These are phyloP conservation scores for Allacma fusca DNA, from an alignment of 2,888 invertebrate genomes.

Conservation along the genomic window DNA sequence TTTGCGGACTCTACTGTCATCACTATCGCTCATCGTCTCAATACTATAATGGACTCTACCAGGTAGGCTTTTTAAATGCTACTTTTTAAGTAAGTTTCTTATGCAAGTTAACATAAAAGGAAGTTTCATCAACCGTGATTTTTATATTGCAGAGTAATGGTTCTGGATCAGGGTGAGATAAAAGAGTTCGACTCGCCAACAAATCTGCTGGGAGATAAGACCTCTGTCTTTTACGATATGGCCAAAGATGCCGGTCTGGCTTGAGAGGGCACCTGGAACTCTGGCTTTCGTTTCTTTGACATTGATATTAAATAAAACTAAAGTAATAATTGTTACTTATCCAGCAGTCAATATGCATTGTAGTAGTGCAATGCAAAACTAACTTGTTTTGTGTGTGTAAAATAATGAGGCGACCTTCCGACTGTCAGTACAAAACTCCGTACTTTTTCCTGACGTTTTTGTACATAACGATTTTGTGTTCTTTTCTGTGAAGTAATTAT, in stretches of 20 bases:
- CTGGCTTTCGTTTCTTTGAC: too few relatives aligned
- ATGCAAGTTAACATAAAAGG: background rate
- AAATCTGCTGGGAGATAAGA: slow-evolving; percentile 63
- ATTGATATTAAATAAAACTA: too few relatives aligned
- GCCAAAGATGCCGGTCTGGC: slow-evolving; percentile 67
- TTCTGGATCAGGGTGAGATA: slow-evolving; percentile 65
- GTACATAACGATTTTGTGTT: too few relatives aligned
- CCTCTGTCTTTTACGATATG: slow-evolving; percentile 67
- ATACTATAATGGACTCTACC: slow-evolving; percentile 90
- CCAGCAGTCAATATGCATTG: too few relatives aligned
- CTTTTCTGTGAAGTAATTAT: too few relatives aligned
- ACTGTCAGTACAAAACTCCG: too few relatives aligned
- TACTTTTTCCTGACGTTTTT: too few relatives aligned
- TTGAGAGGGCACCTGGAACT: too few relatives aligned
- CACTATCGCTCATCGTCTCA: slow-evolving; percentile 91
- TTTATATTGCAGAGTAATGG: slow-evolving; percentile 63
- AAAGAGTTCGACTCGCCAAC: slow-evolving; percentile 65
- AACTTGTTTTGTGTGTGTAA: too few relatives aligned
- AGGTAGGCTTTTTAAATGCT: slow-evolving; percentile 64
- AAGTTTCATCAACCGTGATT: background rate
- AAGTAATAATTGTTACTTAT: too few relatives aligned
- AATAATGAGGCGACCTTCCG: too few relatives aligned
- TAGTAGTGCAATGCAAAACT: too few relatives aligned
- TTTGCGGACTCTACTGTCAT: slow-evolving; percentile 87
- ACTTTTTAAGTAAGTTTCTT: background rate